Evolutionary conservation across 64 coral and sea anemone species (phyloP).

Genomic region (Stichodactyla helianthus): DNA sequence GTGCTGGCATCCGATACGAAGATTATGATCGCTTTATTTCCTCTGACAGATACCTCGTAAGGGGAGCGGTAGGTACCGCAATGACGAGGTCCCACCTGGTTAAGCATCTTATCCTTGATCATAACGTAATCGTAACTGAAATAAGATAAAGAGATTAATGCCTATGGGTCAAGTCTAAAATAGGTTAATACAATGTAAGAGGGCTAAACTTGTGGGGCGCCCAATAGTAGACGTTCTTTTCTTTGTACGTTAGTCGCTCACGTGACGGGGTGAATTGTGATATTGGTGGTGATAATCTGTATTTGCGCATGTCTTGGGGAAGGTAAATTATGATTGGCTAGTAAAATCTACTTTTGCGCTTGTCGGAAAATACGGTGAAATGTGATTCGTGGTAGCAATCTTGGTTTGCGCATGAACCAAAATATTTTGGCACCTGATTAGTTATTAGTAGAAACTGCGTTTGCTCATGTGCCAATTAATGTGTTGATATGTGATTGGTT

Average conservation of each 20-base stretch:
- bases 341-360: neutral
- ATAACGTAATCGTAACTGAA: slow-evolving; percentile 20
- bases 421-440: neutral
- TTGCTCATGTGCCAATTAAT: neutral
- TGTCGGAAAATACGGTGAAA: neutral
- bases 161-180: neutral
- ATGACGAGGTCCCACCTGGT: slow-evolving; percentile 9
- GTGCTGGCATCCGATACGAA: slow-evolving; percentile 2
- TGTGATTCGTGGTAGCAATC: neutral
- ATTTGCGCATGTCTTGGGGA: neutral
- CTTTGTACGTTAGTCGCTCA: too few species aligned
- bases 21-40: neutral
- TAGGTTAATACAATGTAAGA: neutral
- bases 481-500: neutral
- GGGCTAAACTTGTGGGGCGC: too few species aligned
- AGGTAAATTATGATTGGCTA: neutral
- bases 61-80: neutral
- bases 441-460: neutral
- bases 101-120: slow-evolving; percentile 19
- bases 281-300: neutral
- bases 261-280: neutral
- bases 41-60: neutral
- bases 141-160: neutral
- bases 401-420: neutral
- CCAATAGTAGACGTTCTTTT: too few species aligned